Percentiles rank a stretch among this genome's conserved stretches.
These are phyloP conservation scores for Tragelaphus strepsiceros DNA, from an alignment of 2,113 vertebrate genomes.

Conservation along the genomic window DNA sequence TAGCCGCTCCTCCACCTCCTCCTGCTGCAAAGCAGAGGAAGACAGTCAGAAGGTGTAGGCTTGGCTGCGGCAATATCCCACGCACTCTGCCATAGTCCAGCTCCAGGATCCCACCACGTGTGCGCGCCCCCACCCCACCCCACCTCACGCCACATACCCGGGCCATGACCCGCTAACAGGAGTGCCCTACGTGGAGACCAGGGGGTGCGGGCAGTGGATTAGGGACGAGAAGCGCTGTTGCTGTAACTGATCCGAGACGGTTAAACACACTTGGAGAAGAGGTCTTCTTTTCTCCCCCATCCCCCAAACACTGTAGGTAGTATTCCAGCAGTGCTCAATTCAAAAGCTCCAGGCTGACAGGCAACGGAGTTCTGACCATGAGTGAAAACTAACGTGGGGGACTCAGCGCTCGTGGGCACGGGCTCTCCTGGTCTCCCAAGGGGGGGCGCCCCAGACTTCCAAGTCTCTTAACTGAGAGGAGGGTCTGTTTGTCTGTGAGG, in stretches of 20 bases:
- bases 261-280: not conserved
- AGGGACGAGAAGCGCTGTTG: not conserved
- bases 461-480: not conserved
- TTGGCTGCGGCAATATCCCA: not conserved
- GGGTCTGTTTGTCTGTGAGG: not conserved
- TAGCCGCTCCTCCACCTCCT: conserved; percentile 65
- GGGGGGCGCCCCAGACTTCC: not conserved
- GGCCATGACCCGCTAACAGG: not conserved
- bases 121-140: not conserved
- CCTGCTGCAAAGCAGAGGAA: conserved; percentile 74
- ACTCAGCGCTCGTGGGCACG: not conserved
- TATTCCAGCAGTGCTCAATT: not conserved
- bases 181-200: not conserved
- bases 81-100: not conserved
- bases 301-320: not conserved
- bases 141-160: not conserved
- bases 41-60: conserved; percentile 43
- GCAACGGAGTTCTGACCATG: not conserved
- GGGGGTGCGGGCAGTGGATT: not conserved
- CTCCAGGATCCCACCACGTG: not conserved
- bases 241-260: not conserved
- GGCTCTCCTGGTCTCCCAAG: not conserved
- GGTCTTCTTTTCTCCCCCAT: not conserved
- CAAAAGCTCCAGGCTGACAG: not conserved
- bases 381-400: not conserved